Conservation (phyloP, 2,888 invertebrate genomes). For the Oligia strigilis region DNA sequence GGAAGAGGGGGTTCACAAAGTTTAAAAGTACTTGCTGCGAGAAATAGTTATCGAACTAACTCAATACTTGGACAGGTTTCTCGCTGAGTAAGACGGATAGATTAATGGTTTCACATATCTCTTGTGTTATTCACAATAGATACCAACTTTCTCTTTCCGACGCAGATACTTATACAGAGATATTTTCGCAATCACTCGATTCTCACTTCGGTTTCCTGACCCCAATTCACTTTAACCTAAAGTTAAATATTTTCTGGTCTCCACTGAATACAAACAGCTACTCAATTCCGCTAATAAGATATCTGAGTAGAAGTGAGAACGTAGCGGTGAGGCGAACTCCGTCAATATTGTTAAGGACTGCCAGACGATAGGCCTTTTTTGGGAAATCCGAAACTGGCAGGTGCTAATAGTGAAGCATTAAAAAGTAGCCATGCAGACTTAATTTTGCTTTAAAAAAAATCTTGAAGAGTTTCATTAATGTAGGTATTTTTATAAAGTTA, state of each 20-base stretch:
- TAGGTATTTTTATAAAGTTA: not conserved
- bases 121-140: conserved; percentile 68
- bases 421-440: not conserved
- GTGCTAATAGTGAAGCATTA: not conserved
- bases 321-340: conserved; percentile 55
- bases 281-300: conserved; percentile 69
- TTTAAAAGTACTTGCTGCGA: conserved; percentile 62
- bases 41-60: conserved; percentile 61
- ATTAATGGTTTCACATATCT: conserved; percentile 67
- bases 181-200: conserved; percentile 72
- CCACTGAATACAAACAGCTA: conserved; percentile 71
- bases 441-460: not conserved
- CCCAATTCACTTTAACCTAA: conserved; percentile 75
- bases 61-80: conserved; percentile 64
- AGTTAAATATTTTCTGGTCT: conserved; percentile 71
- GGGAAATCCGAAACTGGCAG: conserved; percentile 1
- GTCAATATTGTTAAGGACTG: conserved; percentile 46
- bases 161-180: conserved; percentile 67
- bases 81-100: conserved; percentile 62
- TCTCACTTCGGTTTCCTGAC: conserved; percentile 72
- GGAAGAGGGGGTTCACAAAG: conserved; percentile 42
- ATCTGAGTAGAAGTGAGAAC: conserved; percentile 59
- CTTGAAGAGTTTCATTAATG: not conserved
- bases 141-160: conserved; percentile 67
- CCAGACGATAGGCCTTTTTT: conserved; percentile 10